Conservation (phyloP, 1,140 invertebrate genomes). For the Oppia nitens region DNA sequence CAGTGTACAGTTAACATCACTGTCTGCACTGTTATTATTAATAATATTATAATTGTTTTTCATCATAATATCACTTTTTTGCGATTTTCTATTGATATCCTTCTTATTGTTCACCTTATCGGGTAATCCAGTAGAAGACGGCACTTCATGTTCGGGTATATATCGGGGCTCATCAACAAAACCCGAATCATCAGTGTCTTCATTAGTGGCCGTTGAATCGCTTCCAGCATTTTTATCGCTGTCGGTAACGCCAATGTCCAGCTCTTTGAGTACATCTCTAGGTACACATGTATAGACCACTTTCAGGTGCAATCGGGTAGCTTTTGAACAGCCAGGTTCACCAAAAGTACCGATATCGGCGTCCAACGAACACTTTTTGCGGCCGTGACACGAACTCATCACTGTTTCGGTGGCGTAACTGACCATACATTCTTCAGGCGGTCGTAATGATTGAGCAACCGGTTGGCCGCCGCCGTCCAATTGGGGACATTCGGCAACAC, state of each 20-base stretch:
- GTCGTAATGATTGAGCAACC: not conserved
- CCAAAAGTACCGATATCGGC: constrained; percentile 20
- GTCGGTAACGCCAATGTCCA: constrained; percentile 13
- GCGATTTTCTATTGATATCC: too few relatives aligned
- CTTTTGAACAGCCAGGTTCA: constrained; percentile 15
- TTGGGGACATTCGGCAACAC: constrained; percentile 71
- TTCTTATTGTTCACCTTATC: not conserved
- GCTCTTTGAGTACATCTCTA: constrained; percentile 12
- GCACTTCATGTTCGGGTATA: not conserved
- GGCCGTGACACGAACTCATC: constrained; percentile 19
- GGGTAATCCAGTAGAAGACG: not conserved
- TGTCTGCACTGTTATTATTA: not conserved
- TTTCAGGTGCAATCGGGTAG: constrained; percentile 19
- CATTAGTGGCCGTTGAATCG: constrained; percentile 1
- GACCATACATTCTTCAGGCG: constrained; percentile 17
- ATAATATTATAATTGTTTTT: not conserved
- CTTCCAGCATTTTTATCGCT: constrained; percentile 5
- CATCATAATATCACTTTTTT: not conserved
- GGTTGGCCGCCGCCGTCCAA: constrained; percentile 41
- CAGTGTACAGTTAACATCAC: not conserved
- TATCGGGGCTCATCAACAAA: constrained; percentile 18
- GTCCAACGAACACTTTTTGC: constrained; percentile 17
- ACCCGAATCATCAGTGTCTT: constrained; percentile 16
- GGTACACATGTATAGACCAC: constrained; percentile 21
- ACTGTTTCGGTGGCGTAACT: constrained; percentile 20